Evolutionary conservation across 2,888 invertebrate genomes (phyloP), one percentile per base, ranked within the genome.

Genomic region (Agrochola lychnidis): DNA sequence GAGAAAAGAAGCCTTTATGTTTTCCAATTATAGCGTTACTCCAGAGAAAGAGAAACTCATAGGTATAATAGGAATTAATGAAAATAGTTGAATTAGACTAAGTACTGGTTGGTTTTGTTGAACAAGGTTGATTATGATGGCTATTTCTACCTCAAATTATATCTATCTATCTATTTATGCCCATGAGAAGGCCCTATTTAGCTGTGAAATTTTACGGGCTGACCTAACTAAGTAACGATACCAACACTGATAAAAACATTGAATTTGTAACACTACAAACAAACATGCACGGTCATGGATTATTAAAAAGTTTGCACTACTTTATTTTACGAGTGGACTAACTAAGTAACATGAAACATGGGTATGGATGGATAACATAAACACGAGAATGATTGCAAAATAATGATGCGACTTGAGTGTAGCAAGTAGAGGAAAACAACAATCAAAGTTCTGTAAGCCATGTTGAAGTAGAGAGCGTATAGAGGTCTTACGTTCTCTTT

Each of bases 281-380:
- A 67, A 56, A 68, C 83, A 83, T 76, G 63, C 70, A 78, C 25
- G 12, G 19, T 59, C 42, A 78, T 62, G 36, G 10, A 57, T 36
- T 36, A 40, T n/a, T 45, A 42, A 56, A 40, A 57, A 82, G 25
- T 77, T 77, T 78, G 7, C 51, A 51, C 62, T 56, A 69, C 25
- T 68, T 59, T n/a, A 64, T 42, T 19, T 40, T 16, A 19, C 57
- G 36, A 64, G 48, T 78, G n/a, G 19, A 30, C 42, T 64, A 56
- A 30, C 42, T 64, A 56, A 56, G 22, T 48, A 56, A 59, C n/a
- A 51, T 53, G 53, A 69, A 22, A 36, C n/a, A 42, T 25, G 19
- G 56, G 14, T 25, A 57, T 56, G 53, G n/a, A 36, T 45, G 62
- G 6, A 19, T 40, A 53, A 67, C 53, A 70, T 61, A 53, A 57